phyloP scores from a whole-genome alignment of 2,113 vertebrate species.

The Hyperoodon ampullatus region DNA sequence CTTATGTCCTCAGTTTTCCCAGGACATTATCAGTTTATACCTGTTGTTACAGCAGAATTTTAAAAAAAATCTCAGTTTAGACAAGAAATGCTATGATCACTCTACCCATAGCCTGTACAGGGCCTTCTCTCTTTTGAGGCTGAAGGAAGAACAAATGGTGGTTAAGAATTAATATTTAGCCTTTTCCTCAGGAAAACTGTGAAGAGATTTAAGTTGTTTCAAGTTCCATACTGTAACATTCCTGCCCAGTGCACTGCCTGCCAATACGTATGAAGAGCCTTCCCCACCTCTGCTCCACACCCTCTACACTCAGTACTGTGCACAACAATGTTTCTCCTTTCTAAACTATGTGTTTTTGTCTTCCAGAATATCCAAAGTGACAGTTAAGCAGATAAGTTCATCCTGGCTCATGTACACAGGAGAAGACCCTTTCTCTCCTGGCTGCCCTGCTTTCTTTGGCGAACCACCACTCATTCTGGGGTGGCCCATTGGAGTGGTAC shows the following conservation, averaged over 20 bases:
- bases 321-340: background rate
- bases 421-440: background rate
- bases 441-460: fast-evolving
- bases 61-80: background rate
- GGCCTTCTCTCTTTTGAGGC: background rate
- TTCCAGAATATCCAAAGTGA: background rate
- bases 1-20: background rate
- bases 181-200: background rate
- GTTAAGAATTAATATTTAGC: background rate
- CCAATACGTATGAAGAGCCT: background rate
- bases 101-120: background rate
- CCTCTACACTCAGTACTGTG: background rate
- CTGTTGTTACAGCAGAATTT: background rate
- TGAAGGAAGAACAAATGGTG: background rate
- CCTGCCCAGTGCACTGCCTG: background rate
- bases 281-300: background rate
- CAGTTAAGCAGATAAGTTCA: background rate
- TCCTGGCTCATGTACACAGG: background rate
- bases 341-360: background rate
- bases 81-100: background rate
- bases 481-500: conserved; percentile 66
- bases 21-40: background rate
- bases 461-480: fast-evolving
- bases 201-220: background rate
- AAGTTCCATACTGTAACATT: background rate